Base-by-base conservation (phyloP, 2,113 vertebrate genomes). In the Halichoeres trimaculatus region DNA sequence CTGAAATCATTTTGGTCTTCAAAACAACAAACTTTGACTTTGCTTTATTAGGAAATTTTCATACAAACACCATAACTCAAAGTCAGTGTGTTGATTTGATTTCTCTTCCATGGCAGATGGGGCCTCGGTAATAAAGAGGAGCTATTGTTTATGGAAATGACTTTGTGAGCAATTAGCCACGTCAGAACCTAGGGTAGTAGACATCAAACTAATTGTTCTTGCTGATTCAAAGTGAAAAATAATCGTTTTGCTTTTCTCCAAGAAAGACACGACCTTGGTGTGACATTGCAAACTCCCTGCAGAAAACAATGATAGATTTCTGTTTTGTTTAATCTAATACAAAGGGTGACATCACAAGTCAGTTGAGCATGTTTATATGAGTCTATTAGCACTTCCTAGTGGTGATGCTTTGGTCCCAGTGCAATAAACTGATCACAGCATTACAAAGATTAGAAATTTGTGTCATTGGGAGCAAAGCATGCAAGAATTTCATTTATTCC, bases 131-230 rank as follows among this genome's bases (percentile, higher is more conserved):
- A 84, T 86, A 81, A 90, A 81, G 75, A 66, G 72, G 47, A 84
- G 77, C 41, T 78, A 70, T 90, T 90, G 90, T 87, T 90, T 85
- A 91, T 88, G 88, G 83, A 89, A 92, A 91, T 90, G 50, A 54
- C 79, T 86, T 86, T 76, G 84, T 65, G 81, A 62, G 61, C 72
- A 91, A 90, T 93, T 91, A 90, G 83, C 51, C 30, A 65, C 78
- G 78, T 76, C 66, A 50, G 54, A 73, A 68, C n/a, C 57, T 79
- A 60, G 80, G 81, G 45, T 65, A 78, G 73, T 72, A 57, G 72
- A 84, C 73, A 78, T 70, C 56, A 74, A 59, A 76, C 73, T 74
- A 45, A 77, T 87, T 80, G 63, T 51, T 70, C 69, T 82, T 84
- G 81, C 36, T 55, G 50, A 80, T 77, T 83, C 65, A 66, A 38